Evolutionary conservation across 2,888 invertebrate species (phyloP).

Genomic region (Ornithoptera priamus): DNA sequence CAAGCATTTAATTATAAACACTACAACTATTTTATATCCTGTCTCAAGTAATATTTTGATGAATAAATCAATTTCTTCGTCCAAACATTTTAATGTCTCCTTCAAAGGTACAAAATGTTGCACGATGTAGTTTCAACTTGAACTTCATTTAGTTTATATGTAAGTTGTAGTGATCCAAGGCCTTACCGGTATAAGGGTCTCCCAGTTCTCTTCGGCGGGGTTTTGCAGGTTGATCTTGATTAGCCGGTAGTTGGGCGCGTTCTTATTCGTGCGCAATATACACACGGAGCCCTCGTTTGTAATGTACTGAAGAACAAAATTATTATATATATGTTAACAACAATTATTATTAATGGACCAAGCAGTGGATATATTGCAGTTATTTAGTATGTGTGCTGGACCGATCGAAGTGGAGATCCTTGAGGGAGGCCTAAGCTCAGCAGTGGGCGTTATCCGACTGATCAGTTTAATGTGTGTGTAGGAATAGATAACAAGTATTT

Average conservation of each 20-base stretch:
- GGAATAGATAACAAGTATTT: too few species aligned
- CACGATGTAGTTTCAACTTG: background rate
- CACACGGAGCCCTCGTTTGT: slow-evolving; percentile 91
- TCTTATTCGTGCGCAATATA: slow-evolving; percentile 94
- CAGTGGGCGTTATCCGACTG: too few species aligned
- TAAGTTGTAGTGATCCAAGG: background rate
- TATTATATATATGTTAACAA: too few species aligned
- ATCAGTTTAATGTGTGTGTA: too few species aligned
- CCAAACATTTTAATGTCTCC: too few species aligned
- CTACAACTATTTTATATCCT: background rate
- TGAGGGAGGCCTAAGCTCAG: too few species aligned
- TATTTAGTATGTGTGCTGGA: too few species aligned
- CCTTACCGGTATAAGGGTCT: slow-evolving; percentile 85
- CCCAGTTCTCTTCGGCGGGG: slow-evolving; percentile 88
- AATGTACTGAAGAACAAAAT: slow-evolving; percentile 83
- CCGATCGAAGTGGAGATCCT: too few species aligned
- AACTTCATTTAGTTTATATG: background rate
- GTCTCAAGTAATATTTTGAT: background rate
- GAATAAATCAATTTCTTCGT: too few species aligned
- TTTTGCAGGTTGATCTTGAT: slow-evolving; percentile 89
- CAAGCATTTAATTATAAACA: too few species aligned
- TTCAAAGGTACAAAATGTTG: background rate
- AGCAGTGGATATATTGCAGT: too few species aligned
- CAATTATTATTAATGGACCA: too few species aligned
- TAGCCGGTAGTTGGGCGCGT: slow-evolving; percentile 94